A percentile compares a stretch with the other conserved stretches of the same genome.
Conservation (phyloP, 2,888 invertebrate genomes). For the Xestia sexstrigata region DNA sequence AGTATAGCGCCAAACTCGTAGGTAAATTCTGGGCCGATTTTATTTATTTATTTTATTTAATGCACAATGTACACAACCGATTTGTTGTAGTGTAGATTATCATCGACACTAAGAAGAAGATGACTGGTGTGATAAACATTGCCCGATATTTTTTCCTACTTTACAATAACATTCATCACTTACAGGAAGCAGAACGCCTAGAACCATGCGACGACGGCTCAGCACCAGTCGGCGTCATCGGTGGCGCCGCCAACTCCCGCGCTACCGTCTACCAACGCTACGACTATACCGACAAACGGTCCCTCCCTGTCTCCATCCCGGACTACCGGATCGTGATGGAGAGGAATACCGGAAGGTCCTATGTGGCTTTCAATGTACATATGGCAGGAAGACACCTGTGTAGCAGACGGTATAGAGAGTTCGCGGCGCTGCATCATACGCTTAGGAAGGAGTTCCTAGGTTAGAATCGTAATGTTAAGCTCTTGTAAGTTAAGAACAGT, state of each 20-base stretch:
- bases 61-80: no score
- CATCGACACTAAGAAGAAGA: not conserved
- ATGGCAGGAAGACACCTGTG: slow-evolving; percentile 99
- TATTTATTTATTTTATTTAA: no score
- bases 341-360: slow-evolving; percentile 96
- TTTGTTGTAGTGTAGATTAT: not conserved
- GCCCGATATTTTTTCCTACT: no score
- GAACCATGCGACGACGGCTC: slow-evolving; percentile 95
- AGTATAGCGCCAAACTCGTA: not conserved
- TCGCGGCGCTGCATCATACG: slow-evolving; percentile 96
- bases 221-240: slow-evolving; percentile 86
- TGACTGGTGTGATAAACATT: not conserved
- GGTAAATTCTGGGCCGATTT: not conserved
- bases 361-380: slow-evolving; percentile 99
- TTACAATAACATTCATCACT: slow-evolving; percentile 17
- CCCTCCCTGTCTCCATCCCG: slow-evolving; percentile 96
- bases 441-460: slow-evolving; percentile 98
- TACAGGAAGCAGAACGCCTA: slow-evolving; percentile 95
- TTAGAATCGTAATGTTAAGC: slow-evolving; percentile 67
- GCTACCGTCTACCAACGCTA: slow-evolving; percentile 91
- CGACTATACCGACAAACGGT: slow-evolving; percentile 98
- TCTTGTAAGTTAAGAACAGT: not conserved
- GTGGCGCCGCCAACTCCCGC: slow-evolving; percentile 87
- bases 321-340: slow-evolving; percentile 97
- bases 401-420: slow-evolving; percentile 98